phyloP scores from a whole-genome alignment of 2,113 vertebrate genomes.

The Dipodomys spectabilis region DNA sequence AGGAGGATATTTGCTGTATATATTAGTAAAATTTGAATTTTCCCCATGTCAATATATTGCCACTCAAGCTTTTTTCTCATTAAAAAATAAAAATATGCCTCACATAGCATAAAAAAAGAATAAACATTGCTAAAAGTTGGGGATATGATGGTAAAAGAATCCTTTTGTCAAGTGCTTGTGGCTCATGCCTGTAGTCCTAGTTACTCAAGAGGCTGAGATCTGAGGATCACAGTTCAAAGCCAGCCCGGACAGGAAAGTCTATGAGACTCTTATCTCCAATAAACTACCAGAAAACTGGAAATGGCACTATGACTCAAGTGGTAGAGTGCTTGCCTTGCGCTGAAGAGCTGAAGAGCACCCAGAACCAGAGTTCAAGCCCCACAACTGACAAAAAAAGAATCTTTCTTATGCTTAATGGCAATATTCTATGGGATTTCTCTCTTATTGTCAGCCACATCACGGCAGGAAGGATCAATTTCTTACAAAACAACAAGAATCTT shows the following conservation, averaged over 20 bases:
- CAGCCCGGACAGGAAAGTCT: too few relatives aligned
- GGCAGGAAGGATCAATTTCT: neutral
- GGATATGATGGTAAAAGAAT: neutral
- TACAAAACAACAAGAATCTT: neutral
- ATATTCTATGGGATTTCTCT: neutral
- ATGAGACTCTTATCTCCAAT: too few relatives aligned
- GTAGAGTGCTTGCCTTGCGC: too few relatives aligned
- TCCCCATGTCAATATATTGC: neutral
- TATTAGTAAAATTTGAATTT: constrained; percentile 1
- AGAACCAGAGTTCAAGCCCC: too few relatives aligned
- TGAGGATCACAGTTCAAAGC: too few relatives aligned
- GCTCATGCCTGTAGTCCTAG: too few relatives aligned
- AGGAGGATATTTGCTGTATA: neutral
- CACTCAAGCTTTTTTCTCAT: constrained; percentile 1
- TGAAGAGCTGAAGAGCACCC: too few relatives aligned
- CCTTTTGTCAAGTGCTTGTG: too few relatives aligned
- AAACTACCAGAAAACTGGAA: too few relatives aligned
- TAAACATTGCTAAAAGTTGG: constrained; percentile 31
- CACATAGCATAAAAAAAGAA: neutral
- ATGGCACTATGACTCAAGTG: too few relatives aligned
- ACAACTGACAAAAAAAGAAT: neutral
- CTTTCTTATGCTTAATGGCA: neutral
- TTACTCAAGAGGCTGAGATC: too few relatives aligned
- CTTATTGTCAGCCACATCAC: neutral
- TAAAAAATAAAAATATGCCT: constrained; percentile 3